These are phyloP conservation scores for Leptopilina clavipes DNA, from an alignment of 1,140 invertebrate genomes.

Conservation along the genomic window DNA sequence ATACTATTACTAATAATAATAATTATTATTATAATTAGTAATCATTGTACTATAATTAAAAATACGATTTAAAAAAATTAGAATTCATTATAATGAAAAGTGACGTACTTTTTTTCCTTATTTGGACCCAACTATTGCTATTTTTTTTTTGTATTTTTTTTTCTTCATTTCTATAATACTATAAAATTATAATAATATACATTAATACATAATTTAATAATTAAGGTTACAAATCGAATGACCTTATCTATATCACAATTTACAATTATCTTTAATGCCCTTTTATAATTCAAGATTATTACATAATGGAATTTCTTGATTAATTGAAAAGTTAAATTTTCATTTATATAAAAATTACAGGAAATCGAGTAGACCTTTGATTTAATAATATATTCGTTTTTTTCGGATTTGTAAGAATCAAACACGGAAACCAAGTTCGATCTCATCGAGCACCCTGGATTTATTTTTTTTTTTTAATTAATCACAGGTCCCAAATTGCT, in stretches of 20 bases:
- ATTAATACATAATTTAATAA: not conserved
- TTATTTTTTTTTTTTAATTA: slow-evolving; percentile 27
- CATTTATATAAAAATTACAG: not conserved
- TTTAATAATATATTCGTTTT: not conserved
- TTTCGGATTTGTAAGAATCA: slow-evolving; percentile 21
- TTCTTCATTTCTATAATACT: not conserved
- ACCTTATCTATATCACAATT: slow-evolving; percentile 33
- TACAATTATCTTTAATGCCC: slow-evolving; percentile 28
- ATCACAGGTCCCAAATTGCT: slow-evolving; percentile 25
- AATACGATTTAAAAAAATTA: not conserved
- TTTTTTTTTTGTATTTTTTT: slow-evolving; percentile 32
- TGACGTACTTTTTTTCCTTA: slow-evolving; percentile 16
- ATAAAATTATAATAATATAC: not conserved
- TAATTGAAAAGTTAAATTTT: too few relatives aligned
- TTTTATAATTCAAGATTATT: slow-evolving; percentile 5
- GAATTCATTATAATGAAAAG: slow-evolving; percentile 20
- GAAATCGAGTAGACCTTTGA: slow-evolving; percentile 20
- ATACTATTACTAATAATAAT: too few relatives aligned
- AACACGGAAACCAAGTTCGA: slow-evolving; percentile 27
- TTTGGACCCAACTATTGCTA: not conserved
- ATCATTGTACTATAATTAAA: not conserved
- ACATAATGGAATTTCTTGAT: not conserved
- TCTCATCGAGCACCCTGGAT: slow-evolving; percentile 28
- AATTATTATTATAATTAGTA: not conserved
- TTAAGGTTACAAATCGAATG: slow-evolving; percentile 14